Base-by-base conservation (phyloP, 2,797 vertebrate species). In the Spea hammondii region DNA sequence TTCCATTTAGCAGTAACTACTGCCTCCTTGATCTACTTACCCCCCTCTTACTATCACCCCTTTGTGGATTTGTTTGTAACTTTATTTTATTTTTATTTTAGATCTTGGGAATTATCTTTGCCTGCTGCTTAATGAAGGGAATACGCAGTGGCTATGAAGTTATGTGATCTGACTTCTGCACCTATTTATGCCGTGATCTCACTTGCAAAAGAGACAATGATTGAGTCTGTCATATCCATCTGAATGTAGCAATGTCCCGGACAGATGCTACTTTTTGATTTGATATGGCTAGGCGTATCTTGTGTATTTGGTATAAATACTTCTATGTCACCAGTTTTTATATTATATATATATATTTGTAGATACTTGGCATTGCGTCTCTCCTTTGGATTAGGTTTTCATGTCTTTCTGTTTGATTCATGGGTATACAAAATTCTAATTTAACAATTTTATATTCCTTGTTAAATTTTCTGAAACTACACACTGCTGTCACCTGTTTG, bases 71-170 rank as follows among this genome's bases (percentile, higher is more conserved):
- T 57, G 5, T 62, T 62, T 62, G 13, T 17, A 32, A 32, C 32
- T 32, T 32, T 32, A 32, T 32, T 32, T 32, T 32, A 2, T 8
- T 59, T 17, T 66, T n/a, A 11, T 71, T 85, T 3, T 86, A 98
- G 96, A 74, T 97, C 68, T 75, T 93, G 85, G 97, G 97, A 55
- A 85, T 98, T 1, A 76, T 94, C 75, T 94, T 98, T 46, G 90
- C 96, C 80, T 98, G 96, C 86, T 79, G 92, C 83, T 90, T 98
- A 74, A 95, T 96, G 93, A 95, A 87, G 88, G 94, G 93, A 75
- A 97, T 98, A 81, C 93, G 94, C 80, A 95, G 93, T 5, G 95
- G 95, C 81, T 98, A 98, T 6, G 95, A 97, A 87, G 94, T 97
- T 74, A 97, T 98, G 96, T 98, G 93, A 94, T 85, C 45, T 5